These are phyloP conservation scores for Lordiphosa andalusiaca DNA, from an alignment of 2,888 invertebrate genomes.

Conservation along the genomic window DNA sequence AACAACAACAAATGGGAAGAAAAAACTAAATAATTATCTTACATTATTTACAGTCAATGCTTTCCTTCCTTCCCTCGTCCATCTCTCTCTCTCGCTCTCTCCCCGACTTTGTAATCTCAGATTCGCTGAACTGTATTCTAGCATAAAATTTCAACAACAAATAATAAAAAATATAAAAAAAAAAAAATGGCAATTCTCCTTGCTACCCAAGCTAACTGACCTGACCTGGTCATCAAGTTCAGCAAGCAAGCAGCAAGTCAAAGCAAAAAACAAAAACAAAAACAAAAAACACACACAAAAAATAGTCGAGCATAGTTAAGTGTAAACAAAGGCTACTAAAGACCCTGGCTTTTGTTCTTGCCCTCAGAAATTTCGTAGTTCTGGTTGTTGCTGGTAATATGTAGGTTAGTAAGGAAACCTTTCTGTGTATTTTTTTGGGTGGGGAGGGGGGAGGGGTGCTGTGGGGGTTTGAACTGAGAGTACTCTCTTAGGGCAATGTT, in stretches of 20 bases:
- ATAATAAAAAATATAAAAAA: constrained; percentile 19
- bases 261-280: no score
- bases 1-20: constrained; percentile 15
- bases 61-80: no score
- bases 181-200: constrained; percentile 7
- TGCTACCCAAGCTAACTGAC: constrained; percentile 30
- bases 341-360: constrained; percentile 39
- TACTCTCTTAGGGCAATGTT: constrained; percentile 28
- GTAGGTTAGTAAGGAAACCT: constrained; percentile 27
- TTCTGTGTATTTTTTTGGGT: constrained; percentile 1
- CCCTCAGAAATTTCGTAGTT: constrained; percentile 26
- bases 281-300: constrained; percentile 9
- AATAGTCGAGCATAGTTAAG: constrained; percentile 34
- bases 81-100: background rate
- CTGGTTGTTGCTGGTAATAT: constrained; percentile 32
- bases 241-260: constrained; percentile 15
- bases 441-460: no score
- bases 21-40: constrained; percentile 70
- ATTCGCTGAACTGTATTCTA: constrained; percentile 68
- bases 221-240: constrained; percentile 42
- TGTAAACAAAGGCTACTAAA: constrained; percentile 55
- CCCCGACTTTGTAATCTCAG: constrained; percentile 44
- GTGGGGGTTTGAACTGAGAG: constrained; percentile 7
- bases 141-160: constrained; percentile 59
- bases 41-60: constrained; percentile 70